A percentile compares a stretch with the other conserved stretches of the same genome.
phyloP scores from a whole-genome alignment of 2,113 vertebrate genomes.

The Malurus melanocephalus region DNA sequence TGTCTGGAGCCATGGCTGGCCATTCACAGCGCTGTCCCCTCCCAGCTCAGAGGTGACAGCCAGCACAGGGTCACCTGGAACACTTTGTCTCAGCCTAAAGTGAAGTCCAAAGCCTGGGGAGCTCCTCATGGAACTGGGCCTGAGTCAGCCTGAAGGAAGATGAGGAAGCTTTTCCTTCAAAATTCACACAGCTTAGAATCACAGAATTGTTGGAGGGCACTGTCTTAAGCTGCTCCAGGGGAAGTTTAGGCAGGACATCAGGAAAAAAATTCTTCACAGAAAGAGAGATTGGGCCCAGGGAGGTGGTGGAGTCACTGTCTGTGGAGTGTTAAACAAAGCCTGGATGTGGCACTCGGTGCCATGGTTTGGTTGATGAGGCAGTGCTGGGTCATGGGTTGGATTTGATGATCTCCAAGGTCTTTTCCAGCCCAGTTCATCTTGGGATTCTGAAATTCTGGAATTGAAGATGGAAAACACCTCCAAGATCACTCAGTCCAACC shows the following conservation, averaged over 20 bases:
- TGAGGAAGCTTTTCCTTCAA: background rate
- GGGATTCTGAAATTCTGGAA: background rate
- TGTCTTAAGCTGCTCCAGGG: background rate
- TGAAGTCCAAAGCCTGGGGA: background rate
- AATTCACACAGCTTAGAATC: background rate
- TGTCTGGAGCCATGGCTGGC: background rate
- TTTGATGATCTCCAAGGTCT: background rate
- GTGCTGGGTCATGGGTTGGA: background rate
- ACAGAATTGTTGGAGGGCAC: too few relatives aligned
- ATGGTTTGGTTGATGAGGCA: fast-evolving
- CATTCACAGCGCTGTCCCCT: background rate
- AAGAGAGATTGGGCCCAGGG: background rate
- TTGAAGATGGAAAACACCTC: background rate
- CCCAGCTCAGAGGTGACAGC: fast-evolving
- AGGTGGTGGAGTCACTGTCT: fast-evolving
- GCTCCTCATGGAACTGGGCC: background rate
- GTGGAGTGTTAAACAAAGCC: background rate
- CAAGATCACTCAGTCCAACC: background rate
- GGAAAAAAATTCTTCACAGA: background rate
- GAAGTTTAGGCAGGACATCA: background rate
- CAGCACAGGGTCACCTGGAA: background rate
- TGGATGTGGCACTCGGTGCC: background rate
- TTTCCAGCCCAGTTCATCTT: background rate
- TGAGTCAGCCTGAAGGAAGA: fast-evolving
- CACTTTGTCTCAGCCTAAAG: fast-evolving